Percentiles rank a stretch among this genome's conserved stretches.
phyloP scores from a whole-genome alignment of 2,113 vertebrate genomes.

The Mesitornis unicolor region DNA sequence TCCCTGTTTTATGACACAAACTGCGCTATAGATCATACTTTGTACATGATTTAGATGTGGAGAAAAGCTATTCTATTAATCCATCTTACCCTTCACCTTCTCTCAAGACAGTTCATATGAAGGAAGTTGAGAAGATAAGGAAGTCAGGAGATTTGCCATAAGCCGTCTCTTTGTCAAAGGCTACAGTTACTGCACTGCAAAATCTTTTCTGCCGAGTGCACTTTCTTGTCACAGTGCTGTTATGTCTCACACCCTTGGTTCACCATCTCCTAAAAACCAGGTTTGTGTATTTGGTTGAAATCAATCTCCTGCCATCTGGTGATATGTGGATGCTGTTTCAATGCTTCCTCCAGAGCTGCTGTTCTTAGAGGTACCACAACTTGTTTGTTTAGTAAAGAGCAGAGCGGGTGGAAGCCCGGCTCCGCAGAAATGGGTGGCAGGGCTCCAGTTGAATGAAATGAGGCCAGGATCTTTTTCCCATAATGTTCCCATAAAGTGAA shows the following conservation, averaged over 20 bases:
- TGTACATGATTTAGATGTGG: slow-evolving; percentile 55
- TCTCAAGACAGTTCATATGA: not conserved
- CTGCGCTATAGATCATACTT: slow-evolving; percentile 50
- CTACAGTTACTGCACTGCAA: not conserved
- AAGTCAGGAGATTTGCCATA: not conserved
- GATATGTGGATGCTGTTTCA: not conserved
- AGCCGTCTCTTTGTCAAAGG: not conserved
- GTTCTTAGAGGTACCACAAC: not conserved
- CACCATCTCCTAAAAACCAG: not conserved
- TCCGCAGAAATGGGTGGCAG: not conserved
- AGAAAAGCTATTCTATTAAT: slow-evolving; percentile 61
- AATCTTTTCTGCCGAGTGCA: not conserved
- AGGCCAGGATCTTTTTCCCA: slow-evolving; percentile 3
- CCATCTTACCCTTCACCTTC: slow-evolving; percentile 63
- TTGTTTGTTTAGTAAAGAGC: not conserved
- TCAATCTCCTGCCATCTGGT: not conserved
- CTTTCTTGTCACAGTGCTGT: not conserved
- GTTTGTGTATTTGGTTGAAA: not conserved
- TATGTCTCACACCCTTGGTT: not conserved
- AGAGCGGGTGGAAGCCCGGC: not conserved
- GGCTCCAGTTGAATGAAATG: not conserved
- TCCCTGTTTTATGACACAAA: slow-evolving; percentile 65
- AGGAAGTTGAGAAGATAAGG: not conserved
- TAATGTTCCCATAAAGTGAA: slow-evolving; percentile 27
- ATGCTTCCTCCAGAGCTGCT: not conserved